Conservation (phyloP, 37 sponge, comb jelly and placozoan species). For the Eunapius fragilis region DNA sequence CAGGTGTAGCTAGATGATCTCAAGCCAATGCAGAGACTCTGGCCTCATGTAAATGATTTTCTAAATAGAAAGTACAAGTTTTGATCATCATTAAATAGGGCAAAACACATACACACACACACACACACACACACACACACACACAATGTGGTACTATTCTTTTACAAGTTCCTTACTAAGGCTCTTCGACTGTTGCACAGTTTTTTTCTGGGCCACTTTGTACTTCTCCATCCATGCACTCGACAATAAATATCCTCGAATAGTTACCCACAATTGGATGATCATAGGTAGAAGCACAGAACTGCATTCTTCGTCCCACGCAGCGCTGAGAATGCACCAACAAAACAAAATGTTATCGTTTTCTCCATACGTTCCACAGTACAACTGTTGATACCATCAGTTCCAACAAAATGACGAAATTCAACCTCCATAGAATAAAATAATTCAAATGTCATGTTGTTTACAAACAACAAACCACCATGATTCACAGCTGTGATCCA, state of each 20-base stretch:
- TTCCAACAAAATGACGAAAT: not conserved
- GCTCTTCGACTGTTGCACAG: conserved; percentile 11
- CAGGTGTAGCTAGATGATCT: too few relatives aligned
- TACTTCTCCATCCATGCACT: conserved; percentile 34
- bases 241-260: conserved; percentile 19
- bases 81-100: not conserved
- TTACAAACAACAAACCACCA: conserved; percentile 17
- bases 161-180: not conserved
- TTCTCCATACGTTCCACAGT: not conserved
- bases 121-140: not conserved
- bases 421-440: conserved; percentile 19
- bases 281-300: conserved; percentile 17
- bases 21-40: too few relatives aligned
- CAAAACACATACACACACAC: not conserved
- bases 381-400: not conserved
- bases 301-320: conserved; percentile 7
- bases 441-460: conserved; percentile 11
- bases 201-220: conserved; percentile 17
- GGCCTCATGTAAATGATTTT: too few relatives aligned
- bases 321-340: conserved; percentile 14
- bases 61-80: not conserved
- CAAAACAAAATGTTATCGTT: conserved; percentile 7
- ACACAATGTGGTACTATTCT: not conserved
- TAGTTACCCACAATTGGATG: conserved; percentile 8
- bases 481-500: conserved; percentile 23